Conservation (phyloP, 2,797 vertebrate species). For the Chelonia mydas region DNA sequence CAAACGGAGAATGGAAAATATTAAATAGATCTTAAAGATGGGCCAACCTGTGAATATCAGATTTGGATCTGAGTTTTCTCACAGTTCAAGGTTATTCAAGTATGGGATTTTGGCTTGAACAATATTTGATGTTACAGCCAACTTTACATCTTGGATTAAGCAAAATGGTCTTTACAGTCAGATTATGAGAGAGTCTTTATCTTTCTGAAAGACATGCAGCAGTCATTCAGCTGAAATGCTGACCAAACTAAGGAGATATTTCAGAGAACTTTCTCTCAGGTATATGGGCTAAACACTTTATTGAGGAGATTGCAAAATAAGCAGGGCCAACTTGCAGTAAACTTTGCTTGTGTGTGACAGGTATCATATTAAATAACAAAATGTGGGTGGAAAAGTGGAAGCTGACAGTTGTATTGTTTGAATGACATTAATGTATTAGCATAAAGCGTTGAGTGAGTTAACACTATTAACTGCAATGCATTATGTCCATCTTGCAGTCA, state of each 20-base stretch:
- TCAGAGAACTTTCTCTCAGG: background rate
- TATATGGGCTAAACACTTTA: background rate
- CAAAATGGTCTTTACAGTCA: background rate
- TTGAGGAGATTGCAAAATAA: constrained; percentile 29
- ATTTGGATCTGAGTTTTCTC: constrained; percentile 29
- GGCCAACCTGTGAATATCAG: background rate
- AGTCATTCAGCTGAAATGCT: background rate
- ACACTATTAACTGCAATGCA: background rate
- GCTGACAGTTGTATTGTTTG: constrained; percentile 37
- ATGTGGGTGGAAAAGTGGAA: constrained; percentile 54
- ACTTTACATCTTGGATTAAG: background rate
- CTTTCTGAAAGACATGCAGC: background rate
- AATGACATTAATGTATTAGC: constrained; percentile 36
- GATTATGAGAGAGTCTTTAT: background rate
- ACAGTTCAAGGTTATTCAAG: background rate
- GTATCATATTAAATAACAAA: constrained; percentile 44
- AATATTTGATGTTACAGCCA: background rate
- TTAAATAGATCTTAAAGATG: background rate
- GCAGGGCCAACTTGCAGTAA: background rate
- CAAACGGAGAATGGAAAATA: constrained; percentile 19
- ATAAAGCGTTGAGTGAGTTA: constrained; percentile 40
- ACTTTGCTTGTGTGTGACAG: constrained; percentile 8
- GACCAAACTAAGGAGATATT: background rate
- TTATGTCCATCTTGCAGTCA: constrained; percentile 37
- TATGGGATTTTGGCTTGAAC: background rate